Conservation (phyloP, 1,140 invertebrate genomes). For the Sweltsa coloradensis region DNA sequence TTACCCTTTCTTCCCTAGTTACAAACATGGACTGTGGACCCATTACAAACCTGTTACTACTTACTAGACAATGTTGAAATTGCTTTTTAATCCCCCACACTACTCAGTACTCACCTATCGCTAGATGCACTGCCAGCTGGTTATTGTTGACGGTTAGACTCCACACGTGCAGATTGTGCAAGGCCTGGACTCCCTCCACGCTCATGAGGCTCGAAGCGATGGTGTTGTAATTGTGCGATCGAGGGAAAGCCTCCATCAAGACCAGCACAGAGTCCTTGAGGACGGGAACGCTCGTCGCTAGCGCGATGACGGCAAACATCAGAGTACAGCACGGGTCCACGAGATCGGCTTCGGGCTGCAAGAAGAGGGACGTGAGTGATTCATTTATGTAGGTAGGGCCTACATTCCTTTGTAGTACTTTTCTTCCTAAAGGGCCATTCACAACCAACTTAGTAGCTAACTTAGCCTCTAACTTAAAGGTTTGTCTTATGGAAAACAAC, state of each 20-base stretch:
- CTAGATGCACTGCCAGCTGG: slow-evolving; percentile 58
- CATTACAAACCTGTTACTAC: neutral
- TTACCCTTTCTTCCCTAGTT: neutral
- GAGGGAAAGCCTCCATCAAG: slow-evolving; percentile 67
- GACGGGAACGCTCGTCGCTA: slow-evolving; percentile 64
- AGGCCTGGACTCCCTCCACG: slow-evolving; percentile 53
- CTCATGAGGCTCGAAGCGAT: slow-evolving; percentile 33
- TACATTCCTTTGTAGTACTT: no score
- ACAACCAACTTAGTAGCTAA: no score
- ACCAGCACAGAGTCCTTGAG: slow-evolving; percentile 61
- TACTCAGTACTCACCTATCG: slow-evolving; percentile 44
- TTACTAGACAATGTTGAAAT: no score
- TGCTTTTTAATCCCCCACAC: no score
- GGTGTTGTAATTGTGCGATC: slow-evolving; percentile 34
- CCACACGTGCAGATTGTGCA: slow-evolving; percentile 74
- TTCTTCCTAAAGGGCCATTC: no score
- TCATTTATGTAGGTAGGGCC: slow-evolving; percentile 14
- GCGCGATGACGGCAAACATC: slow-evolving; percentile 71
- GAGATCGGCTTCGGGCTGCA: slow-evolving; percentile 57
- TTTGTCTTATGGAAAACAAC: no score
- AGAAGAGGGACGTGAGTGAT: no score
- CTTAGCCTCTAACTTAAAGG: no score
- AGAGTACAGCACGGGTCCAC: slow-evolving; percentile 85
- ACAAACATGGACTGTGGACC: slow-evolving; percentile 1
- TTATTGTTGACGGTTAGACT: slow-evolving; percentile 59